Conservation (phyloP, 1,140 invertebrate species). For the Lerema accius region DNA sequence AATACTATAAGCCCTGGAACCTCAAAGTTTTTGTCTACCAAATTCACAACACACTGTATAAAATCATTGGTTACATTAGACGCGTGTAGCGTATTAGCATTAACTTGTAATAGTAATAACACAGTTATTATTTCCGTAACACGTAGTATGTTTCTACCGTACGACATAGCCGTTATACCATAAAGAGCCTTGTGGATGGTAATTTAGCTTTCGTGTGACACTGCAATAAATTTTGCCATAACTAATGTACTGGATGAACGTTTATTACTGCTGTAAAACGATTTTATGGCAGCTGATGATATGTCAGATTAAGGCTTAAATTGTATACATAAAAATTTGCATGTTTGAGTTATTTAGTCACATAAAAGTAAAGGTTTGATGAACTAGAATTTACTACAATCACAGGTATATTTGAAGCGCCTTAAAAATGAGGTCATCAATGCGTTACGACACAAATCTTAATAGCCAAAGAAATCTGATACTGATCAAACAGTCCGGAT, state of each 20-base stretch:
- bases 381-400: too few relatives aligned
- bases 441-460: too few relatives aligned
- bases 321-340: background rate
- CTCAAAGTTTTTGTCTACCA: conserved; percentile 58
- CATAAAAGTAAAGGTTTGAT: too few relatives aligned
- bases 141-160: background rate
- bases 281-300: conserved; percentile 6
- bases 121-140: conserved; percentile 19
- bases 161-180: conserved; percentile 1
- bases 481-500: too few relatives aligned
- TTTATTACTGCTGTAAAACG: conserved; percentile 10
- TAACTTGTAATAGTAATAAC: conserved; percentile 12
- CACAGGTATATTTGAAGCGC: too few relatives aligned
- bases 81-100: conserved; percentile 47
- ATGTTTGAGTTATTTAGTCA: background rate
- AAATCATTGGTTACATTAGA: conserved; percentile 58
- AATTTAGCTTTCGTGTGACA: conserved; percentile 11
- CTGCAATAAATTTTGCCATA: conserved; percentile 6
- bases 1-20: conserved; percentile 56
- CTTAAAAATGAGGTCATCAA: too few relatives aligned
- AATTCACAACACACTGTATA: conserved; percentile 54
- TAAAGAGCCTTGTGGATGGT: conserved; percentile 4
- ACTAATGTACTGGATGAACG: background rate
- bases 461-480: too few relatives aligned
- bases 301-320: background rate